Base-by-base conservation (phyloP, 1,140 invertebrate genomes). In the Oryctes rhinoceros region DNA sequence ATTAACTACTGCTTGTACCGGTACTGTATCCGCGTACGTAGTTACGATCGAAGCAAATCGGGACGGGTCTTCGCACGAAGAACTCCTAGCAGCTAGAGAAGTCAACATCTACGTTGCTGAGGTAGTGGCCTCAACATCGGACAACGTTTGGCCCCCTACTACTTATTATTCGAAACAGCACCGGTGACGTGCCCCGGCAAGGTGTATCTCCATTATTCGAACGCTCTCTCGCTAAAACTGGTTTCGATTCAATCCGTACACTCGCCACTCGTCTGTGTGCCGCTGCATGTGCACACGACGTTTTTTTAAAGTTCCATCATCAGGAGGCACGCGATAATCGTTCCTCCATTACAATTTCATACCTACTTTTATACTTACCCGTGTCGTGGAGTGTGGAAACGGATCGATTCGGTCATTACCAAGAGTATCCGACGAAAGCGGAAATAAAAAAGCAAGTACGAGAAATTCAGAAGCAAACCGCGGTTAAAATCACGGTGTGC, bases 121-220 rank as follows among this genome's bases (percentile, higher is more conserved):
- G 65, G 65, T 24, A 30, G 65, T 71, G 65, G 65, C 53, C 53
- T 59, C 53, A 59, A 18, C 53, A 59, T 18, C 53, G 53, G 53
- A 18, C 53, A 59, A 59, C 65, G 65, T 71, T 71, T 71, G 65
- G 65, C 65, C 65, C 65, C 65, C 65, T 71, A 71, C 65, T 71
- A 71, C 65, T 24, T 35, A 30, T 37, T 71, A 71, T 71, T 37
- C 13, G 24, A 37, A 71, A 71, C 65, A 35, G 24, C 65, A 71
- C 65, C 65, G 65, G 65, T 71, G 65, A 71, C 65, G 65, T 71
- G 65, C 65, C 24, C 65, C 65, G 65, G 24, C 65, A 71, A 71
- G 65, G 65, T 71, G 65, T 71, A 71, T 37, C 53, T 59, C 65
- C 65, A 37, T 24, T 24, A 24, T 71, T 37, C 65, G 65, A 71